Evolutionary conservation across 30 jellyfish, hydroid and myxozoan genomes (phyloP), one percentile per base, ranked within the genome.

Genomic region (Sanderia malayensis): DNA sequence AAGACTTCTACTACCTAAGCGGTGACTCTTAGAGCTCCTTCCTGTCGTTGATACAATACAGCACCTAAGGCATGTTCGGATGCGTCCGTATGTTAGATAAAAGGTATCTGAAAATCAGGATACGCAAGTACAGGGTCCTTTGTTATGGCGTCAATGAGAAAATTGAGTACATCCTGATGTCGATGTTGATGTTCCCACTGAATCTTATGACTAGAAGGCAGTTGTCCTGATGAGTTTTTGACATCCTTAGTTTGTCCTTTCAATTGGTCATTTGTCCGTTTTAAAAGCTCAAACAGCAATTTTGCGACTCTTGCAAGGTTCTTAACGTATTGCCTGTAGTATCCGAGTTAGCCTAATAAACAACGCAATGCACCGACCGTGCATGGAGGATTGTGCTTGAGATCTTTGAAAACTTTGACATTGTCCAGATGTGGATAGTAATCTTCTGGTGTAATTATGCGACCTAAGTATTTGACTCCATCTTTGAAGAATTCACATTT

Each of bases 301-400:
- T 53, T 55, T 25, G 85, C 86, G 22, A 47, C 47, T 20, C 24
- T 41, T 63, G 77, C 60, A 33, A 8, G 67, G 32, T 79, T 69
- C 26, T 66, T 70, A 10, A 79, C 47, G 60, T 32, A 60, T 1
- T 83, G 84, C 44, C 83, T 49, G 28, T 59, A 45, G 77, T 79
- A 79, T 21, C 91, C 84, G 18, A 79, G 57, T 22, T 65, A 61
- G n/a, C 76, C 84, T 0, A 79, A 28, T 19, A 52, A 19, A 23
- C 66, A 55, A 65, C 91, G 27, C 22, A 79, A 83, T 26, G 65
- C 91, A 46, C 67, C 75, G 4, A 67, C 61, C 18, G 91, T 79
- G n/a, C 29, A 65, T 22, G 91, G 75, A 13, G 66, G 3, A 21
- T 33, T 41, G 4, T 79, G 61, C 44, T 79, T 28, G 49, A 79